phyloP scores from a whole-genome alignment of 1,140 invertebrate species.

The Parapsyche elsis region DNA sequence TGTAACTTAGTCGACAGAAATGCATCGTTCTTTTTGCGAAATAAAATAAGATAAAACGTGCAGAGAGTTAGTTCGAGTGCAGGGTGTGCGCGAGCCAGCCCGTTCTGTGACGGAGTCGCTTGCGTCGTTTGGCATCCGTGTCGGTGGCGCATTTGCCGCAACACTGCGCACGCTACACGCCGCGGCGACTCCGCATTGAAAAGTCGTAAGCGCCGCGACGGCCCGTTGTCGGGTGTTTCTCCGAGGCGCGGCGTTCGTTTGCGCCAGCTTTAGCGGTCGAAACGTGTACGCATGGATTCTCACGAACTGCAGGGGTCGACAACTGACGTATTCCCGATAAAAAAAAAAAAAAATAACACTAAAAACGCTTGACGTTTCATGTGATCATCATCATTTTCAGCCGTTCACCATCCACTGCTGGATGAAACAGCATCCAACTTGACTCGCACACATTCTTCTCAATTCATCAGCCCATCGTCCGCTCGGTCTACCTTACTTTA shows the following conservation, averaged over 20 bases:
- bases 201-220: conserved; percentile 30
- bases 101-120: conserved; percentile 33
- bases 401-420: too few relatives aligned
- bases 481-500: too few relatives aligned
- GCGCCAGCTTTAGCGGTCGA: conserved; percentile 42
- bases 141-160: not conserved
- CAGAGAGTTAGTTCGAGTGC: conserved; percentile 6
- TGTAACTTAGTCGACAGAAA: too few relatives aligned
- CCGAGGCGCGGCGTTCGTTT: conserved; percentile 35
- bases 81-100: conserved; percentile 29
- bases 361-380: too few relatives aligned
- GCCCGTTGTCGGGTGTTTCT: conserved; percentile 22
- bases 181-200: not conserved
- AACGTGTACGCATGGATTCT: conserved; percentile 46
- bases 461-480: too few relatives aligned
- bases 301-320: conserved; percentile 28
- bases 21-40: not conserved
- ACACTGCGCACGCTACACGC: not conserved
- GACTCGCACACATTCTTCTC: too few relatives aligned
- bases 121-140: conserved; percentile 27
- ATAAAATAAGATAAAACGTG: not conserved
- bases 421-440: too few relatives aligned
- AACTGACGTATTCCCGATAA: not conserved
- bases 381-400: too few relatives aligned
- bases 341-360: too few relatives aligned